phyloP scores from a whole-genome alignment of 2,113 vertebrate genomes.

The Prionailurus bengalensis region DNA sequence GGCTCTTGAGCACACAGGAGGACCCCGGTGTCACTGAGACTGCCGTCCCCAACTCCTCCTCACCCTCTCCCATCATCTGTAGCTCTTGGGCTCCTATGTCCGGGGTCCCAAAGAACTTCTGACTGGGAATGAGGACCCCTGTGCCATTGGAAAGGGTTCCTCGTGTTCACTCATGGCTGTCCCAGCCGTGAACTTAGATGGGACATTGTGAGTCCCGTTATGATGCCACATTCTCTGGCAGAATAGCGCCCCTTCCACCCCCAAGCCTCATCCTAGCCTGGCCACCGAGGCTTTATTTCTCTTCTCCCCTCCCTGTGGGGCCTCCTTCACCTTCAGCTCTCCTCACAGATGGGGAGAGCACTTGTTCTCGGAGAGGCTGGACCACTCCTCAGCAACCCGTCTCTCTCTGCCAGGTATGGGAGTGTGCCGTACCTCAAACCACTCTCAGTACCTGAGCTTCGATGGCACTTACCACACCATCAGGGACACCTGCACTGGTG shows the following conservation, averaged over 20 bases:
- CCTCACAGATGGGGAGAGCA: neutral
- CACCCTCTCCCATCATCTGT: neutral
- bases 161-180: neutral
- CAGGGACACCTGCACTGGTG: conserved; percentile 91
- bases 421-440: conserved; percentile 88
- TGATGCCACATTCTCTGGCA: neutral
- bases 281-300: neutral
- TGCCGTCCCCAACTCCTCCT: neutral
- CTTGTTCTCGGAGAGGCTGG: neutral
- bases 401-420: conserved; percentile 86
- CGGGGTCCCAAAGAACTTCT: neutral
- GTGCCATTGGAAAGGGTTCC: neutral
- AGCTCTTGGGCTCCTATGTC: neutral
- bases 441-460: conserved; percentile 92
- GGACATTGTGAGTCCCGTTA: neutral
- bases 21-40: neutral
- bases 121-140: neutral
- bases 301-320: neutral
- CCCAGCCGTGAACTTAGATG: fast-evolving
- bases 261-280: neutral
- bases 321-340: neutral
- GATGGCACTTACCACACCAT: conserved; percentile 89
- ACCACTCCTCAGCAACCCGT: neutral
- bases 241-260: no score
- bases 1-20: neutral